Evolutionary conservation across 2,888 invertebrate genomes (phyloP).

Genomic region (Heliconius sara): DNA sequence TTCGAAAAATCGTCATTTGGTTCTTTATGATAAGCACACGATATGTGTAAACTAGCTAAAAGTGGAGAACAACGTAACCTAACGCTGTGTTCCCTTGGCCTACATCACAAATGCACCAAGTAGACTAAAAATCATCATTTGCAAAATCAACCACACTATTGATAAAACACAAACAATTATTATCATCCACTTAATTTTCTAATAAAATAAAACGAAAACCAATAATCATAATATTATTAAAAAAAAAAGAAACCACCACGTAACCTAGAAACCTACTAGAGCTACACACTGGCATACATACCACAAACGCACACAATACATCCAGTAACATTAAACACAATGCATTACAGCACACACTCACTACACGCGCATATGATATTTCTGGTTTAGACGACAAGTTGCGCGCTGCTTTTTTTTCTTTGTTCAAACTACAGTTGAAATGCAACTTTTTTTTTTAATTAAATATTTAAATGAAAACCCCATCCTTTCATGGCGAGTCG

Average conservation of each 20-base stretch:
- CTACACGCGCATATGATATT: constrained; percentile 1
- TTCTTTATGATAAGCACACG: not conserved
- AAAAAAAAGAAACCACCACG: not conserved
- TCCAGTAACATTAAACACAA: constrained; percentile 6
- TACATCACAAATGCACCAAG: too few species aligned
- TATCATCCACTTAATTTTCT: too few species aligned
- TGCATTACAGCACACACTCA: not conserved
- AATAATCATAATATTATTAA: not conserved
- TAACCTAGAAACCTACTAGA: not conserved
- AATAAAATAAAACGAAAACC: not conserved
- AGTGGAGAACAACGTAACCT: too few species aligned
- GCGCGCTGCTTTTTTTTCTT: not conserved
- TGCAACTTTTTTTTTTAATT: constrained; percentile 7
- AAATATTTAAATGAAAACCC: constrained; percentile 18
- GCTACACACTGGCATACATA: not conserved
- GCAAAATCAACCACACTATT: too few species aligned
- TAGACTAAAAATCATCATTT: too few species aligned
- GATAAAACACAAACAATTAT: too few species aligned
- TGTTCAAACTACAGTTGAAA: constrained; percentile 14
- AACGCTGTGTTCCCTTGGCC: too few species aligned
- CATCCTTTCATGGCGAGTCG: constrained; percentile 9
- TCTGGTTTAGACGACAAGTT: not conserved
- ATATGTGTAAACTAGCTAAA: not conserved
- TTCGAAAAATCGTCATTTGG: too few species aligned
- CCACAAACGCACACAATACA: not conserved